Base-by-base conservation (phyloP, 1,140 invertebrate genomes). In the Adelges cooleyi region DNA sequence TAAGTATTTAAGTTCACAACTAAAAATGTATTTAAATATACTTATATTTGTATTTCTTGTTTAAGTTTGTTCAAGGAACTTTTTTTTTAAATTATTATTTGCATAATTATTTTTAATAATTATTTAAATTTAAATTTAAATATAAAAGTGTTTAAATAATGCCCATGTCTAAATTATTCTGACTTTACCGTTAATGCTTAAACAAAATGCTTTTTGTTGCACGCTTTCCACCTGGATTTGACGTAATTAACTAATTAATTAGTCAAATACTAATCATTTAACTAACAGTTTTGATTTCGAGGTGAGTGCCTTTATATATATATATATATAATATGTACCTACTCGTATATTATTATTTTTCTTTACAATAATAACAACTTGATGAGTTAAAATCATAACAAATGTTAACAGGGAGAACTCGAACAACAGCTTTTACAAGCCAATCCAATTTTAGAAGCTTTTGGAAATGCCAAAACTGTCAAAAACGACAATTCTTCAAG, bases 401-500 rank as follows among this genome's bases (percentile, higher is more conserved):
- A 22, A 17, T 33, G 1, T 50, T 67, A 81, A 53, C 78, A 98
- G 95, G 95, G 95, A 70, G 96, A 99, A 80, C 79, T 99, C 68
- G 96, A 99, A 78, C 93, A 97, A 74, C 97, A 99, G 79, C 80
- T 99, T 66, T 81, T 99, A 50, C 95, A 99, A 79, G 96, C 97
- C 4, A 99, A 99, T 82, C 97, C 97, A 4, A 99, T 99, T 73
- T 78, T 99, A 44, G 97, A 99, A 81, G 95, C 96, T 6, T 99
- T 99, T 77, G 96, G 96, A 72, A 99, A 99, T 79, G 95, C 95
- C 38, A 99, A 99, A 77, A 99, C 96, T 36, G 95, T 99, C 68
- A 99, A 99, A 77, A 99, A 99, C 80, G 96, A 99, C 80, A 99
- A 99, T 77, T 98, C 95, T 46, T 98, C 95, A 18, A 84, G 96